Base-by-base conservation (phyloP, 2,113 vertebrate genomes). In the Bagarius yarrelli region DNA sequence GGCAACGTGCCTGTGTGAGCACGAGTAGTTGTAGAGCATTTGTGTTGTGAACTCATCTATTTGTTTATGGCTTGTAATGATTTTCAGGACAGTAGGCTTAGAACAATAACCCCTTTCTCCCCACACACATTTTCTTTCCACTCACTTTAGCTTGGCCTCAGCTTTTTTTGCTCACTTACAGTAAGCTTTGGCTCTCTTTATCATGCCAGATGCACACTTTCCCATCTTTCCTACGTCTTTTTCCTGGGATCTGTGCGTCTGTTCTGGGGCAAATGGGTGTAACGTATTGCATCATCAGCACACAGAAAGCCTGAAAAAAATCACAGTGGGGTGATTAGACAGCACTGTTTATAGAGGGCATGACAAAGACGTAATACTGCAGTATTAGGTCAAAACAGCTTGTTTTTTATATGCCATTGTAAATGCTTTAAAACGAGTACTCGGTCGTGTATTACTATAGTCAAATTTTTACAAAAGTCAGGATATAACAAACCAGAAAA, bases 281-380 rank as follows among this genome's bases (percentile, higher is more conserved):
- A 81, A 84, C 83, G 13, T 53, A 84, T 84, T 84, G 78, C 79
- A 80, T 84, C 83, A 84, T 72, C 55, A 70, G 64, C 25, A 69
- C 60, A 44, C 25, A 40, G 40, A 27, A 27, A 61, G 78, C 52
- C 83, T 77, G 55, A 23, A 23, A 67, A 44, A 82, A 69, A 70
- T 77, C 72, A 70, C 72, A 69, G 19, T 56, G 72, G 81, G 47
- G 73, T 47, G 63, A 82, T 77, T 82, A 70, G 53, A 70, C 30
- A 70, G 81, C 15, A 30, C 60, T 23, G n/a, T 76, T 53, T 82
- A 82, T 4, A 60, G 53, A n/a, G 63, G 34, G 63, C 18, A 40
- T 47, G 25, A 56, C 53, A 69, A 25, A 27, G 15, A 21, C 27
- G 27, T 71, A 34, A 36, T 70, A 47, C 53, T 59, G 40, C 36